These are phyloP conservation scores for Trissolcus brochymenae DNA, from an alignment of 2,888 invertebrate genomes.

Conservation along the genomic window DNA sequence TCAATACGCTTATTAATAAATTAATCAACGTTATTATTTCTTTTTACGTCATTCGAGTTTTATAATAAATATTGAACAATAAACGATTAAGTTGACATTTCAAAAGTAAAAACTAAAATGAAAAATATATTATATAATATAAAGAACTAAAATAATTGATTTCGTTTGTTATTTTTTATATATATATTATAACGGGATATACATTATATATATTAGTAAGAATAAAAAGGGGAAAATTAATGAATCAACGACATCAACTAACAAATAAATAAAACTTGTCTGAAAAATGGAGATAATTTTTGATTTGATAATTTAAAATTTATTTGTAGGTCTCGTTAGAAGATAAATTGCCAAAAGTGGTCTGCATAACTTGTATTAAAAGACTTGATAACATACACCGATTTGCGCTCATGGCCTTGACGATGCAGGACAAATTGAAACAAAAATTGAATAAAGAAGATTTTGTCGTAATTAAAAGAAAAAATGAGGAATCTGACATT, in stretches of 20 bases:
- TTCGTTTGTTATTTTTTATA: too few relatives aligned
- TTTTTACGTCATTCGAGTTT: slow-evolving; percentile 6
- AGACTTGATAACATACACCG: slow-evolving; percentile 82
- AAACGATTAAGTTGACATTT: too few relatives aligned
- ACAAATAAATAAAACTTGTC: background rate
- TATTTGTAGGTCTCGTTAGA: slow-evolving; percentile 80
- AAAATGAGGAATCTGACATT: slow-evolving; percentile 65
- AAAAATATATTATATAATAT: too few relatives aligned
- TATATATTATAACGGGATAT: too few relatives aligned
- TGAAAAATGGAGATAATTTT: background rate
- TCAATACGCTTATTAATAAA: slow-evolving; percentile 36
- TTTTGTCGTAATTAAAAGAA: slow-evolving; percentile 58
- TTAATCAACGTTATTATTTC: slow-evolving; percentile 24
- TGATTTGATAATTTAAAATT: background rate
- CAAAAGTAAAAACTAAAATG: too few relatives aligned
- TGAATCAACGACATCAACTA: too few relatives aligned
- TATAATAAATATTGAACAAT: too few relatives aligned
- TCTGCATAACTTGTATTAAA: slow-evolving; percentile 81
- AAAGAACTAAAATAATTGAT: too few relatives aligned
- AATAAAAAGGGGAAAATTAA: too few relatives aligned
- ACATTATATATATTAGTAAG: too few relatives aligned
- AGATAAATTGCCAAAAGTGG: slow-evolving; percentile 83
- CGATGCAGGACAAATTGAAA: slow-evolving; percentile 80
- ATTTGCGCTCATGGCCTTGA: slow-evolving; percentile 82
- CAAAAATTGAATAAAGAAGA: slow-evolving; percentile 48